Conservation (phyloP, 2,113 vertebrate genomes). For the Psephotus haematonotus region DNA sequence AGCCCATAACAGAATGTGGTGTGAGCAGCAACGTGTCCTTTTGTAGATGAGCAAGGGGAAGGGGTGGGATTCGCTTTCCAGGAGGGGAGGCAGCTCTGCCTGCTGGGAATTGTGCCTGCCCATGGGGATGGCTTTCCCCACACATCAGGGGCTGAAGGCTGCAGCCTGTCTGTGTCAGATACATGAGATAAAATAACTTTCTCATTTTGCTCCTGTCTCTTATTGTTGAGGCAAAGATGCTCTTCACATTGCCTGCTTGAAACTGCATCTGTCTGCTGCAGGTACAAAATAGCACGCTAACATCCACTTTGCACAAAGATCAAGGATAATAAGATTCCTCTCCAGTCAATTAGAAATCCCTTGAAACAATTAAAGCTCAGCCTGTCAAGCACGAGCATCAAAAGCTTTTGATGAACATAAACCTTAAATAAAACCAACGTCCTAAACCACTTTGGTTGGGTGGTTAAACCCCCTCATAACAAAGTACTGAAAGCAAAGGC, state of each 20-base stretch:
- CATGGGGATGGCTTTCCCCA: not conserved
- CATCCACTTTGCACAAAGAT: not conserved
- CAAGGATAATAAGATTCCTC: not conserved
- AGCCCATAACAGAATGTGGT: not conserved
- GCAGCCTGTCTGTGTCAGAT: not conserved
- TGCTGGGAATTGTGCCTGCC: not conserved
- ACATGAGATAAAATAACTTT: not conserved
- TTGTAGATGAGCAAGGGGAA: not conserved
- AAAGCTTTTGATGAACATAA: not conserved
- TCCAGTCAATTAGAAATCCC: not conserved
- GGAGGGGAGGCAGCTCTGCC: not conserved
- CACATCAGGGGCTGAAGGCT: not conserved
- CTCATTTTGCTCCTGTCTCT: not conserved
- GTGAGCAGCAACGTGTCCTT: not conserved
- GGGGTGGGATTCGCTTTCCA: not conserved
- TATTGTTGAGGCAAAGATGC: fast-evolving
- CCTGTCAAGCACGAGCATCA: not conserved
- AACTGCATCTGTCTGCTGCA: not conserved
- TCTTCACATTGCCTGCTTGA: not conserved
- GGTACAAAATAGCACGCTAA: not conserved
- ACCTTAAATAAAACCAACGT: not conserved
- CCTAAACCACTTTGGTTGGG: not conserved
- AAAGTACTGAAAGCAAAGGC: not conserved
- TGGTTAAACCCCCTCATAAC: not conserved
- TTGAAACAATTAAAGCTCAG: not conserved